Evolutionary conservation across 2,888 invertebrate genomes (phyloP).

Genomic region (Pyrocoelia pectoralis): DNA sequence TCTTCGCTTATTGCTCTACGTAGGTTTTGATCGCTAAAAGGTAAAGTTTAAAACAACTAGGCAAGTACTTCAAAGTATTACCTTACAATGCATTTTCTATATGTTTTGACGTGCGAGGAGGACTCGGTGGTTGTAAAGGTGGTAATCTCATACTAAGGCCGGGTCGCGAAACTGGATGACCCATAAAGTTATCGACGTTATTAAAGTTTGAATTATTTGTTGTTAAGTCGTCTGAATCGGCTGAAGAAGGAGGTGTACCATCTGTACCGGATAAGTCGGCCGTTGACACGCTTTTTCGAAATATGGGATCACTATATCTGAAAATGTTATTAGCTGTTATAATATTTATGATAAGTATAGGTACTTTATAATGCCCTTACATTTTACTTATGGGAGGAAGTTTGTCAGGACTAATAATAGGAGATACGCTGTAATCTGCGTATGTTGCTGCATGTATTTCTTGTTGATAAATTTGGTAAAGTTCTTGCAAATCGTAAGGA

Average conservation of each 20-base stretch:
- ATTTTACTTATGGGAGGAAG: constrained; percentile 71
- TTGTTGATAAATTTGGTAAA: constrained; percentile 85
- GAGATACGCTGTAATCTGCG: constrained; percentile 67
- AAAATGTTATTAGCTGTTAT: background rate
- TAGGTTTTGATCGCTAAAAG: background rate
- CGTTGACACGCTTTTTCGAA: constrained; percentile 48
- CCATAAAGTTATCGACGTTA: constrained; percentile 57
- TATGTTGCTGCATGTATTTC: constrained; percentile 86
- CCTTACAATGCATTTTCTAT: constrained; percentile 11
- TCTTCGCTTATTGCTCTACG: background rate
- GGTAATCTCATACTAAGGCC: constrained; percentile 54
- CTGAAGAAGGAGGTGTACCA: constrained; percentile 56
- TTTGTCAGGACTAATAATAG: constrained; percentile 64
- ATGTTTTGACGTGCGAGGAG: constrained; percentile 45
- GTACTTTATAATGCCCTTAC: too few relatives aligned
- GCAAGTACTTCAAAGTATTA: background rate
- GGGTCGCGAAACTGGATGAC: constrained; percentile 55
- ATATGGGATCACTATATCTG: constrained; percentile 56
- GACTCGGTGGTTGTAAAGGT: constrained; percentile 55
- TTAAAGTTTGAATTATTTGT: constrained; percentile 47
- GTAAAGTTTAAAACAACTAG: too few relatives aligned
- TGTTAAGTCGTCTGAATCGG: constrained; percentile 53
- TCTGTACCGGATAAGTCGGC: constrained; percentile 49
- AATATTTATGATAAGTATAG: too few relatives aligned
- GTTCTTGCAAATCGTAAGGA: constrained; percentile 78